Evolutionary conservation across 2,797 vertebrate species (phyloP), one percentile per base, ranked within the genome.

Genomic region (Gymnopithys bicolor): DNA sequence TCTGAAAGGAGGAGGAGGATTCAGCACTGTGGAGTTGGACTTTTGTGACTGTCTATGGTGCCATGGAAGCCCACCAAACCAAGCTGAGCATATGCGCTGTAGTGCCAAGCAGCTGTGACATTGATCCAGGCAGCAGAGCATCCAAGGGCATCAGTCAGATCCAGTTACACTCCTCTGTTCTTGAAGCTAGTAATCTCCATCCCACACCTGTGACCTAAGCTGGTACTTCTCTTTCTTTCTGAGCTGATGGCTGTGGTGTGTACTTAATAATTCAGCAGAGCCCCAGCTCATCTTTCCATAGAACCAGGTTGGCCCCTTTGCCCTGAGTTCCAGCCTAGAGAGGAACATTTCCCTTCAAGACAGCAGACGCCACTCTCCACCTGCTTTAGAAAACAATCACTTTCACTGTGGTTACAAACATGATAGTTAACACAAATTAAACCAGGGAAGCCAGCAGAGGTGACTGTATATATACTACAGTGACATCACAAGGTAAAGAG

Each of bases 181-280:
- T n/a, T 74, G 58, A 83, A 80, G 75, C 53, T 75, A 49, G 75
- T 52, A 51, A 87, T 48, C 71, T 87, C 78, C 70, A 89, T 81
- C 79, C 73, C 85, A 76, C 89, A 75, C 71, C 90, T 91, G 86
- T 84, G 96, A 93, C 91, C 64, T 76, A 80, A 76, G 32, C 19
- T 70, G 22, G 35, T 75, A 59, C 64, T 85, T 82, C 74, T 87
- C 77, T 92, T 90, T 94, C 90, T 92, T 75, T 80, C 84, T 0
- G 2, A 75, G 46, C 58, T 62, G 83, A 74, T 2, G 37, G 49
- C 77, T 87, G 24, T 32, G 30, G 37, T 22, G 6, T 10, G 2
- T 21, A 19, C n/a, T 96, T 67, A 97, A 96, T 96, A 96, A 97
- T 97, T 96, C 83, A 97, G 25, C 49, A 79, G 46, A 48, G 43